Conservation (phyloP, 2,797 vertebrate species). For the Sus cebifrons region DNA sequence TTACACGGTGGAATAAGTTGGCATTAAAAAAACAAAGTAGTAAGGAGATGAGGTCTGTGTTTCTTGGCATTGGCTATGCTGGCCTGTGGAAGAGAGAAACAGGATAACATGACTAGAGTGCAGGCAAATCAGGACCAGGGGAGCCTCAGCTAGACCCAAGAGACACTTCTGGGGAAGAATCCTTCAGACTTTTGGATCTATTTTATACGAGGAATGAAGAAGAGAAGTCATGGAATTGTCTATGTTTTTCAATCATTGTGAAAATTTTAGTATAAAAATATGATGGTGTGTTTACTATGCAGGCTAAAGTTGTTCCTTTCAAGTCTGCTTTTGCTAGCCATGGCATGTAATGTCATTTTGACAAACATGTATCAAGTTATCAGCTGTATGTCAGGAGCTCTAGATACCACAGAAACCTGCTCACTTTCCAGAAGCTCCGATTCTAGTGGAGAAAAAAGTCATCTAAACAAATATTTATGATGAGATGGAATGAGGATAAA, state of each 20-base stretch:
- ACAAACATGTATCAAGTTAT: not conserved
- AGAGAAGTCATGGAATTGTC: not conserved
- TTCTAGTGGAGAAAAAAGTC: constrained; percentile 42
- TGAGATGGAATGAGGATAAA: constrained; percentile 22
- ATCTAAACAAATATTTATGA: constrained; percentile 50
- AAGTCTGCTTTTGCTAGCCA: constrained; percentile 62
- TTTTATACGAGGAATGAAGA: constrained; percentile 39
- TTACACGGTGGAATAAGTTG: not conserved
- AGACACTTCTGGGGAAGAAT: not conserved
- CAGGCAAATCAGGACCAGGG: not conserved
- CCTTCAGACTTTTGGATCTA: not conserved
- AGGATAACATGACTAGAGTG: not conserved
- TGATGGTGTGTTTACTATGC: constrained; percentile 67
- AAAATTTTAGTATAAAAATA: constrained; percentile 76
- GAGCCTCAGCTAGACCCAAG: not conserved
- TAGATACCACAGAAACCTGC: constrained; percentile 52
- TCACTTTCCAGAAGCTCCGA: not conserved
- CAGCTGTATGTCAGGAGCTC: constrained; percentile 36
- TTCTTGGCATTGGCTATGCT: not conserved
- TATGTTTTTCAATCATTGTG: constrained; percentile 23
- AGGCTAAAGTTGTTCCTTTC: constrained; percentile 76
- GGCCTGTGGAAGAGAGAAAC: not conserved
- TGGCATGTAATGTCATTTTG: constrained; percentile 59
- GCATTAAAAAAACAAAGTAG: not conserved
- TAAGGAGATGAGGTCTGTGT: not conserved